Base-by-base conservation (phyloP, 2,888 invertebrate species). In the Synanthedon andrenaeformis region DNA sequence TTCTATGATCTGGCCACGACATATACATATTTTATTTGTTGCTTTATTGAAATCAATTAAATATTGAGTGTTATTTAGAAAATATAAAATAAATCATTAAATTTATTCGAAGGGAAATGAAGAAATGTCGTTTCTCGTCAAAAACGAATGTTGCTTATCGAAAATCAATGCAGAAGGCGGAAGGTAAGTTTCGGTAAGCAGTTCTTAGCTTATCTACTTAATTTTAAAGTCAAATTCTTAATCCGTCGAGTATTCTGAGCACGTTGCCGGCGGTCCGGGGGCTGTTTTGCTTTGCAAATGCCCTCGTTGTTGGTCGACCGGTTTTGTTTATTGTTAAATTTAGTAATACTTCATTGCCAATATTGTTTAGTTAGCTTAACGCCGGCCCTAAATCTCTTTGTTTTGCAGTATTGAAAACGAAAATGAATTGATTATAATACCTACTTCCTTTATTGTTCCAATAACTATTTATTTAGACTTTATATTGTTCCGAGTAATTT, bases 161-260 rank as follows among this genome's bases (percentile, higher is more conserved):
- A 41, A 51, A 51, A 51, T 51, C 51, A 51, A 51, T 51, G 51
- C 35, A 17, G 19, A 50, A 50, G 14, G 23, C 19, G 35, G 35
- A 49, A 41, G 35, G 51, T 41, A 49, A 51, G 51, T 51, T 13
- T 13, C 23, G 19, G 41, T 17, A 51, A 51, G 51, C 35, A n/a
- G 51, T 51, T 41, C 41, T 51, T 28, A 41, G 51, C 51, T 51
- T 51, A 51, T 51, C 51, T 51, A 19, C 51, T 35, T 35, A 51
- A 51, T 51, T 51, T 51, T n/a, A 51, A 51, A 51, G 51, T 51
- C 51, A 51, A 51, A 51, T 51, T 51, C 28, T 28, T 51, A 51
- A 51, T 51, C 51, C 35, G n/a, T 35, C 28, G 19, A 49, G 49
- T 35, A 51, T 51, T 51, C 51, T 51, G 51, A 19, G n/a, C 51